Evolutionary conservation across 2,888 invertebrate genomes (phyloP).

Genomic region (Drosophila fulvimacula): DNA sequence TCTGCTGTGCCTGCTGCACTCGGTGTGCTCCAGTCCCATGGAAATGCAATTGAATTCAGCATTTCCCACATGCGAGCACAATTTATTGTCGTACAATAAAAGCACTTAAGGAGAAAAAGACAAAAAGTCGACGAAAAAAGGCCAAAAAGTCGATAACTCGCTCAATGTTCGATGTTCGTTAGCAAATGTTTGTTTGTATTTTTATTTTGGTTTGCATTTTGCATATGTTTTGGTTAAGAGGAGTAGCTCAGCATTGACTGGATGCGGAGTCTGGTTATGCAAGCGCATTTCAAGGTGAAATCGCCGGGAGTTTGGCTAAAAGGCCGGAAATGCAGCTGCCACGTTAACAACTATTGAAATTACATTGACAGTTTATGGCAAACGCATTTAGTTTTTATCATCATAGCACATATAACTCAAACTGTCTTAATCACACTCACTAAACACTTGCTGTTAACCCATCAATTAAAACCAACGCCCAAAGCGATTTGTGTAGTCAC

Average conservation of each 20-base stretch:
- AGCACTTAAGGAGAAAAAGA: constrained; percentile 36
- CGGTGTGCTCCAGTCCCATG: background rate
- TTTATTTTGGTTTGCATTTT: constrained; percentile 44
- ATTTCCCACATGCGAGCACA: constrained; percentile 44
- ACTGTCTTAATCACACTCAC: constrained; percentile 4
- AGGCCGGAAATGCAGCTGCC: constrained; percentile 50
- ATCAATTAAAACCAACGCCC: constrained; percentile 12
- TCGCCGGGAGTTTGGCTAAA: constrained; percentile 52
- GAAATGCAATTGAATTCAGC: constrained; percentile 22
- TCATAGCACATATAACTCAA: constrained; percentile 20
- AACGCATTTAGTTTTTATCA: constrained; percentile 47
- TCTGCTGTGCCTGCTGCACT: constrained; percentile 8
- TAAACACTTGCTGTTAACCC: constrained; percentile 20
- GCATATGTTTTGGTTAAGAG: constrained; percentile 46
- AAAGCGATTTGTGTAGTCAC: constrained; percentile 15
- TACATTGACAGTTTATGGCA: constrained; percentile 52
- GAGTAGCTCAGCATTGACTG: constrained; percentile 19
- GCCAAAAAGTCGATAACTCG: constrained; percentile 34
- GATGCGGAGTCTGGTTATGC: constrained; percentile 49
- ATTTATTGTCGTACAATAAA: constrained; percentile 47
- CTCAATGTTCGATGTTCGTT: constrained; percentile 50
- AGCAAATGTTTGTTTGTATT: constrained; percentile 29
- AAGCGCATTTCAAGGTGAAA: constrained; percentile 70
- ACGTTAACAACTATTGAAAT: constrained; percentile 19
- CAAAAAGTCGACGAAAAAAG: constrained; percentile 12